Conservation (phyloP, 2,113 vertebrate species). For the Prionailurus viverrinus region DNA sequence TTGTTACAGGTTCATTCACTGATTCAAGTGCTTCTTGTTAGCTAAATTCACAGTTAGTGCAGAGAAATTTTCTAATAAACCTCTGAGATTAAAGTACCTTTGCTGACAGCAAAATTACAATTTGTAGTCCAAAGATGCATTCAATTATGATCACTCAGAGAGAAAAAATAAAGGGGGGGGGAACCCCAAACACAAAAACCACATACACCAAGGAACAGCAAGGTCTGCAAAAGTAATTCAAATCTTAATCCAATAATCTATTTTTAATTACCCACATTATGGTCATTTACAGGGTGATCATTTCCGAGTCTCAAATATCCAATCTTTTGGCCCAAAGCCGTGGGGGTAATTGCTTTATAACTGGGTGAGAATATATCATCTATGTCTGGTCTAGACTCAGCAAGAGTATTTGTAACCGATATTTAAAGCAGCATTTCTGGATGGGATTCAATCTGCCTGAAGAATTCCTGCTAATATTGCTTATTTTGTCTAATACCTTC, state of each 20-base stretch:
- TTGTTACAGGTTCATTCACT: slow-evolving; percentile 57
- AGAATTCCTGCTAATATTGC: slow-evolving; percentile 41
- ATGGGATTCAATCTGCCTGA: slow-evolving; percentile 77
- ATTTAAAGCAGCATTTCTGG: slow-evolving; percentile 81
- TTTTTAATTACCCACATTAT: slow-evolving; percentile 83
- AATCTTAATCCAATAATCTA: slow-evolving; percentile 86
- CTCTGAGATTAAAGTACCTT: slow-evolving; percentile 82
- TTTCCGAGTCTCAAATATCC: slow-evolving; percentile 83
- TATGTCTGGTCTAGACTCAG: slow-evolving; percentile 66
- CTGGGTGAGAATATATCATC: slow-evolving; percentile 75
- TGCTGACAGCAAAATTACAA: slow-evolving; percentile 86
- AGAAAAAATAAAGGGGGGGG: slow-evolving; percentile 73
- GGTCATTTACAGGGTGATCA: slow-evolving; percentile 80
- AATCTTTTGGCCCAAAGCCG: slow-evolving; percentile 80
- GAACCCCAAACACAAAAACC: slow-evolving; percentile 50
- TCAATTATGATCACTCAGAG: slow-evolving; percentile 83
- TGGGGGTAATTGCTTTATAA: slow-evolving; percentile 84
- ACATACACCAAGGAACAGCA: slow-evolving; percentile 74
- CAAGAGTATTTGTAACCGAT: slow-evolving; percentile 65
- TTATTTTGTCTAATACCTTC: slow-evolving; percentile 53
- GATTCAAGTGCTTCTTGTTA: slow-evolving; percentile 77
- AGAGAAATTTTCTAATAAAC: slow-evolving; percentile 83
- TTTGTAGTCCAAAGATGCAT: slow-evolving; percentile 81
- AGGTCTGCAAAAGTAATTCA: slow-evolving; percentile 80
- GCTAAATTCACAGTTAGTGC: slow-evolving; percentile 71